Conservation (phyloP, 1,140 invertebrate species). For the Wiebesia pumilae region DNA sequence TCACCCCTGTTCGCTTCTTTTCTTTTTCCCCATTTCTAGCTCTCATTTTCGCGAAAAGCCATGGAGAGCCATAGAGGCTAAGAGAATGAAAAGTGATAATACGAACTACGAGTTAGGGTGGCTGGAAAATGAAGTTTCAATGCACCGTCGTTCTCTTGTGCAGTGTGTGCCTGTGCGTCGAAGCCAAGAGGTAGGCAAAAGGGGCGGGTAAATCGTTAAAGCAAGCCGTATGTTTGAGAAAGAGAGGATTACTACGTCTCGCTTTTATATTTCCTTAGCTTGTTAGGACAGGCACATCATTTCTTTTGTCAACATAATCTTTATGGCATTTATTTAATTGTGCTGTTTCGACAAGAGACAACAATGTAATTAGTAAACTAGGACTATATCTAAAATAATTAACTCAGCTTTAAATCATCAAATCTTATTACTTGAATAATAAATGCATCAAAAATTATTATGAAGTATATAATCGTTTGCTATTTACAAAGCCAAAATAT, state of each 20-base stretch:
- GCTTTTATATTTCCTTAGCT: conserved; percentile 9
- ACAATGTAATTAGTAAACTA: neutral
- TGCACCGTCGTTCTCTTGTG: neutral
- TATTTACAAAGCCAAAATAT: too few relatives aligned
- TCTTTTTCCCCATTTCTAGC: neutral
- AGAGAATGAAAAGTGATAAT: neutral
- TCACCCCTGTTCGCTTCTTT: conserved; percentile 19
- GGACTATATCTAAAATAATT: neutral
- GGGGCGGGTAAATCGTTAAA: conserved; percentile 47
- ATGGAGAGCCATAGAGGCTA: neutral
- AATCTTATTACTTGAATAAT: neutral
- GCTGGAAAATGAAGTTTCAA: neutral
- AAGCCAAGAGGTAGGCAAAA: conserved; percentile 9
- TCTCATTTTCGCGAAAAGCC: neutral
- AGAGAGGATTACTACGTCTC: conserved; percentile 29
- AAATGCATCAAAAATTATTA: too few relatives aligned
- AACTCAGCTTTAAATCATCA: neutral
- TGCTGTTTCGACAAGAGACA: neutral
- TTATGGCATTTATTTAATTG: neutral
- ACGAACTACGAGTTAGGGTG: neutral
- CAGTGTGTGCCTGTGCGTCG: neutral
- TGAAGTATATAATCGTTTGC: too few relatives aligned
- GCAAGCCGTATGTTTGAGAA: conserved; percentile 31
- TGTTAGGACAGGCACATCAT: conserved; percentile 23
- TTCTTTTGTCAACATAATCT: conserved; percentile 12